These are phyloP conservation scores for Tauraco erythrolophus DNA, from an alignment of 2,113 vertebrate species.

Conservation along the genomic window DNA sequence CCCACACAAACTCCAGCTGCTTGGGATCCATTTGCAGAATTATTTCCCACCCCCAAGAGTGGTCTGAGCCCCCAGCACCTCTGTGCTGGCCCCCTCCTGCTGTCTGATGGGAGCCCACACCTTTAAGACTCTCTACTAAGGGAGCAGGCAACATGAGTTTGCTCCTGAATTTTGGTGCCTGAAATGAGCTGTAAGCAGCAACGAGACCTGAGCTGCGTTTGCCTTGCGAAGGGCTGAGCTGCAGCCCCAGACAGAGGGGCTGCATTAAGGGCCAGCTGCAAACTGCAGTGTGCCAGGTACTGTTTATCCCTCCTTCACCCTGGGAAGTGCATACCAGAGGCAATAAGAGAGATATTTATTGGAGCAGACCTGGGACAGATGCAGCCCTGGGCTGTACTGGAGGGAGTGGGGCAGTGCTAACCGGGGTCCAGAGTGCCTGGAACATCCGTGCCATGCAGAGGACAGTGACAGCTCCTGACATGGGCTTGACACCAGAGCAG, in stretches of 20 bases:
- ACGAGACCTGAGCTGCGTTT: background rate
- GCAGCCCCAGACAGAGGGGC: background rate
- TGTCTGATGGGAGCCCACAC: background rate
- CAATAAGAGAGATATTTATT: background rate
- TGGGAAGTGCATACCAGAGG: background rate
- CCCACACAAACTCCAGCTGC: background rate
- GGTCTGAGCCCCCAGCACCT: background rate
- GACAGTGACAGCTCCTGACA: background rate
- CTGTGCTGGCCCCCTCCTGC: fast-evolving
- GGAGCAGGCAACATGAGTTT: background rate
- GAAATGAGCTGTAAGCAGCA: background rate
- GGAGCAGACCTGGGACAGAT: background rate
- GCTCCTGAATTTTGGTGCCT: background rate
- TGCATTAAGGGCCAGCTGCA: background rate
- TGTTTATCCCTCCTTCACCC: background rate
- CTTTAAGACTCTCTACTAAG: background rate
- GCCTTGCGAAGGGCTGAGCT: background rate
- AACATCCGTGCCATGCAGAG: background rate
- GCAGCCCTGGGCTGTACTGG: background rate
- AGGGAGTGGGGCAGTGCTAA: background rate
- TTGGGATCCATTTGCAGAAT: background rate
- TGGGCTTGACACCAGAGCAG: background rate
- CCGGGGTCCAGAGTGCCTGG: background rate
- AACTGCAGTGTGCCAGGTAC: fast-evolving
- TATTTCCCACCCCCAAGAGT: background rate